A percentile compares a stretch with the other conserved stretches of the same genome.
Conservation (phyloP, 2,888 invertebrate genomes). For the Caenorhabditis plicata region DNA sequence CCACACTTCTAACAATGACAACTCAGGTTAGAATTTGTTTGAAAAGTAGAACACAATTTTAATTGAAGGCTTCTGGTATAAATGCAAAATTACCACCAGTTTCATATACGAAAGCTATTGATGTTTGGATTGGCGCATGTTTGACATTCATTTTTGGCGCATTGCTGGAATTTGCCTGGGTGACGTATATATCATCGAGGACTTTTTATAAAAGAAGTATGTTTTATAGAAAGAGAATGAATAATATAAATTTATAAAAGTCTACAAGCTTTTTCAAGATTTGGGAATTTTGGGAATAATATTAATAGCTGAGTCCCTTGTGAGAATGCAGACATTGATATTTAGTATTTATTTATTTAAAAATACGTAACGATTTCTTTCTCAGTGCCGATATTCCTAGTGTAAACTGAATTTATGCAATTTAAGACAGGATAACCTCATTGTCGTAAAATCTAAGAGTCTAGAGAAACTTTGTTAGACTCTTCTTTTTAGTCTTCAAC, state of each 20-base stretch:
- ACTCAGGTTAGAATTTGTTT: slow-evolving; percentile 67
- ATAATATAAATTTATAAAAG: no score
- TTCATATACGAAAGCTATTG: slow-evolving; percentile 83
- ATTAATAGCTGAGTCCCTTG: no score
- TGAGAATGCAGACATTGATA: no score
- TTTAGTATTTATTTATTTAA: not conserved
- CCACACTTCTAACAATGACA: slow-evolving; percentile 93
- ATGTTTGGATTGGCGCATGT: slow-evolving; percentile 71
- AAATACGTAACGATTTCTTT: not conserved
- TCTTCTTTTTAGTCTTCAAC: no score
- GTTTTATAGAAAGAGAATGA: no score
- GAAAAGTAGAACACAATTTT: not conserved
- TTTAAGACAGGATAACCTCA: no score
- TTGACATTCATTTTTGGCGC: slow-evolving; percentile 94
- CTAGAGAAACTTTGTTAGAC: no score
- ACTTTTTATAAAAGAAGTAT: slow-evolving; percentile 58
- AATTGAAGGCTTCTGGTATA: slow-evolving; percentile 52
- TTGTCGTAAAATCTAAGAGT: no score
- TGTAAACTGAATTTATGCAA: no score
- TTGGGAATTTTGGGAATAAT: no score
- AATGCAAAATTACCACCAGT: slow-evolving; percentile 68
- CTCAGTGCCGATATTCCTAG: no score
- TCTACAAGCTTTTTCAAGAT: no score
- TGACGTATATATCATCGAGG: slow-evolving; percentile 76
- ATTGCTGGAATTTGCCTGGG: slow-evolving; percentile 91